Evolutionary conservation across 2,113 vertebrate species (phyloP), one percentile per base, ranked within the genome.

Genomic region (Microcebus ravelobensis): DNA sequence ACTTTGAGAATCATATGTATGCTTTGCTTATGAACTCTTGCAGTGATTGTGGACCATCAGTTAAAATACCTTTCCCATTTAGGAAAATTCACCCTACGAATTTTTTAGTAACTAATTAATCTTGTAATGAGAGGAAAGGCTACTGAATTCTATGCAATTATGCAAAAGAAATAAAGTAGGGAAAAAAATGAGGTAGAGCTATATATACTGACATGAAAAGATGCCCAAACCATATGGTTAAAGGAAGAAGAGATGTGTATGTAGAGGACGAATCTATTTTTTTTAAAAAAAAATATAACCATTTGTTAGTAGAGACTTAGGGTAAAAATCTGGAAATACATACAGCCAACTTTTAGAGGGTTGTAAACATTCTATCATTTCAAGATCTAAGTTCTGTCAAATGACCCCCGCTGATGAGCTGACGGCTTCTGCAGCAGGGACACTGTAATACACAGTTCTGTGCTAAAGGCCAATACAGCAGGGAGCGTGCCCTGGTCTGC

Each of bases 171-270:
- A 68, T 84, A 86, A 86, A 34, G 45, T n/a, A 31, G 55, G 25
- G 21, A 57, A 55, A 57, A 55, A 73, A 82, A 82, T 36, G 34
- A 96, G 48, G 59, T 65, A 90, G 63, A 36, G 8, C 61, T 86
- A 52, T 90, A 77, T 57, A 90, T 55, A 39, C 74, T 73, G 74
- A 79, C 39, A 48, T n/a, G 70, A 90, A 90, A 91, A 95, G 65
- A 95, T 71, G 68, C 14, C 48, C 83, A 85, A 83, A 94, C 15
- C 36, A 61, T 85, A 61, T 50, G n/a, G 31, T 36, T 90, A 67
- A 50, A 55, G 11, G n/a, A 36, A 63, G 8, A 70, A 92, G 63
- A 85, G 2, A 93, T 42, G 42, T 68, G 14, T 59, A 80, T 79
- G 50, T 82, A 61, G 36, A 94, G 73, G 74, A 31, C 73, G 55